Evolutionary conservation across 2,888 invertebrate species (phyloP).

Genomic region (Folsomia candida): DNA sequence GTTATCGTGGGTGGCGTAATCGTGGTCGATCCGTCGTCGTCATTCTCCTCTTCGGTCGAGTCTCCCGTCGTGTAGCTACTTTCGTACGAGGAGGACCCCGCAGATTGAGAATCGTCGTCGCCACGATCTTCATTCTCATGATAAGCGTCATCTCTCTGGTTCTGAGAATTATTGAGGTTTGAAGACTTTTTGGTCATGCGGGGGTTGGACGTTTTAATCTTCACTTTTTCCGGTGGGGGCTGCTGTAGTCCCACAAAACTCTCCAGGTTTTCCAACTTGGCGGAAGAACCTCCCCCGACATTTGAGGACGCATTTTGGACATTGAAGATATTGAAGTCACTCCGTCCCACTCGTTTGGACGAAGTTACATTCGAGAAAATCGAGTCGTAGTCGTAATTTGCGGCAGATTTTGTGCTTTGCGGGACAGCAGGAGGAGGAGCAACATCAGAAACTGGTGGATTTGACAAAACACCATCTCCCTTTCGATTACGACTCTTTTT

Average conservation of each 20-base stretch:
- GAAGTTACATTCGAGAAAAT: background rate
- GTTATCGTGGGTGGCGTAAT: slow-evolving; percentile 15
- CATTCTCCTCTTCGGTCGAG: background rate
- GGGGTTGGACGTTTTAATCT: background rate
- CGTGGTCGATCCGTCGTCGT: background rate
- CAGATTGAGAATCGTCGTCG: background rate
- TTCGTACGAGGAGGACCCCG: background rate
- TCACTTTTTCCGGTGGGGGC: background rate
- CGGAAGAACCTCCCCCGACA: background rate
- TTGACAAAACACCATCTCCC: too few relatives aligned
- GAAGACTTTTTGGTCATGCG: background rate
- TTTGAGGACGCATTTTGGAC: background rate
- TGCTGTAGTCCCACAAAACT: background rate
- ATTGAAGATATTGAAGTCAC: background rate
- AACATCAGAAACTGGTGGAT: too few relatives aligned
- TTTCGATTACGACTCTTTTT: background rate
- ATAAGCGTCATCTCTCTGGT: background rate
- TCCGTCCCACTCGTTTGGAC: background rate
- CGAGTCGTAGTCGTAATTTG: background rate
- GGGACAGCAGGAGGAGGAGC: background rate
- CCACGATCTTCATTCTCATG: background rate
- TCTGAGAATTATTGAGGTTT: too few relatives aligned
- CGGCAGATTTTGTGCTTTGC: background rate
- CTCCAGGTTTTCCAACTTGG: background rate
- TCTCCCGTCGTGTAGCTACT: background rate